Base-by-base conservation (phyloP, 2,888 invertebrate genomes). In the Agrilus biguttatus region DNA sequence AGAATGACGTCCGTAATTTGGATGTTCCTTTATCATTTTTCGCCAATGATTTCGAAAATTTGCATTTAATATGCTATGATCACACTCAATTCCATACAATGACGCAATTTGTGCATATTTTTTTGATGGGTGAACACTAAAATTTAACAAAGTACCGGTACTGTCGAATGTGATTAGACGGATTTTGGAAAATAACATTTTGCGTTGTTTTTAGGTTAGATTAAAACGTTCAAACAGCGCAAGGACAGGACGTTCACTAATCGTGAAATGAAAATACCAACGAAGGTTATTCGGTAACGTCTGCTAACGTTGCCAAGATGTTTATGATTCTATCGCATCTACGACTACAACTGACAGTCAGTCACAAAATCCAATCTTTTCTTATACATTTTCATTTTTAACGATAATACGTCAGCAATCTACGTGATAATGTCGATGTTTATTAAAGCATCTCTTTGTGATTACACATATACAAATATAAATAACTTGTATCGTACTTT, bases 91-190 rank as follows among this genome's bases (percentile, higher is more conserved):
- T 0, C 89, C 90, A 60, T 83, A 74, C 43, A 76, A 68, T 5
- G 71, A 69, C 5, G 82, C 89, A 43, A 83, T 73, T 48, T 75
- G 70, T 8, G 76, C 73, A 62, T 92, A 92, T 58, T 83, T 78
- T 50, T 79, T 71, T 52, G 81, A 83, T n/a, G 82, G 80, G 40
- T 78, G 70, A 10, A 73, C 66, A 39, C 75, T 73, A 55, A 87
- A 83, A 54, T 78, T 75, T 33, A 92, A 63, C 36, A 92, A 65
- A 0, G 92, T 93, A 52, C 87, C 86, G 12, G 88, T 91, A 42
- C 85, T 82, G 65, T 92, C 92, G 62, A 92, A 89, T 10, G 92
- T 92, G 41, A 92, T 73, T 53, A 87, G 61, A 48, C 74, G 72
- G 32, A 79, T 66, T 36, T 65, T 66, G 37, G 69, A 62, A 45